phyloP scores from a whole-genome alignment of 2,113 vertebrate genomes.

The Salvelinus fontinalis region DNA sequence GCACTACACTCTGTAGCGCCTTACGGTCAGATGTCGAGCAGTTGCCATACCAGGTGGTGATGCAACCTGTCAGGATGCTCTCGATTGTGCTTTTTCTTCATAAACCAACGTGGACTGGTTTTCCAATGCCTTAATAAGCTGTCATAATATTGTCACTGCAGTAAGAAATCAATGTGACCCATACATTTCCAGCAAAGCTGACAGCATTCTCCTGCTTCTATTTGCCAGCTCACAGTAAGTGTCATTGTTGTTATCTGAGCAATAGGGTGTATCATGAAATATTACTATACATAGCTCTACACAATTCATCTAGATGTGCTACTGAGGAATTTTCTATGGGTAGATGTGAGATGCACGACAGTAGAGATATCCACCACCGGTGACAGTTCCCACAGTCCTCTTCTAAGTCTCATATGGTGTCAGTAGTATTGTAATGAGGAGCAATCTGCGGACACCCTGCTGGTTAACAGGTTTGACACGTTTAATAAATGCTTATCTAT shows the following conservation, averaged over 20 bases:
- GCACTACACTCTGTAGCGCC: no score
- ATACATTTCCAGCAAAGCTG: constrained; percentile 13
- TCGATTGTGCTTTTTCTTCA: background rate
- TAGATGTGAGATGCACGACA: background rate
- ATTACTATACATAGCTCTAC: background rate
- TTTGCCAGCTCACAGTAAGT: background rate
- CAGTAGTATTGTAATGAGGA: constrained; percentile 52
- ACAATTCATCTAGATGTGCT: background rate
- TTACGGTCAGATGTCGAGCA: no score
- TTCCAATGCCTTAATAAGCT: constrained; percentile 12
- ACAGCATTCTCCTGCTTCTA: constrained; percentile 3
- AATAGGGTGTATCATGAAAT: background rate
- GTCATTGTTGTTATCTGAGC: background rate
- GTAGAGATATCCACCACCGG: background rate
- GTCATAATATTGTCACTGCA: constrained; percentile 36
- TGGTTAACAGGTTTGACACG: constrained; percentile 30
- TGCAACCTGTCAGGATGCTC: no score
- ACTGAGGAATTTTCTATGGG: background rate
- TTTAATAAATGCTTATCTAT: constrained; percentile 12
- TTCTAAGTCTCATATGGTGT: constrained; percentile 36
- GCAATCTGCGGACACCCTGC: constrained; percentile 41
- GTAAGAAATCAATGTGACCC: constrained; percentile 9
- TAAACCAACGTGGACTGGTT: constrained; percentile 16
- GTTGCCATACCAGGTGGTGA: no score
- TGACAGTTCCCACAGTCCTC: background rate